phyloP scores from a whole-genome alignment of 2,888 invertebrate genomes.

The Scaptomyza polygonia region DNA sequence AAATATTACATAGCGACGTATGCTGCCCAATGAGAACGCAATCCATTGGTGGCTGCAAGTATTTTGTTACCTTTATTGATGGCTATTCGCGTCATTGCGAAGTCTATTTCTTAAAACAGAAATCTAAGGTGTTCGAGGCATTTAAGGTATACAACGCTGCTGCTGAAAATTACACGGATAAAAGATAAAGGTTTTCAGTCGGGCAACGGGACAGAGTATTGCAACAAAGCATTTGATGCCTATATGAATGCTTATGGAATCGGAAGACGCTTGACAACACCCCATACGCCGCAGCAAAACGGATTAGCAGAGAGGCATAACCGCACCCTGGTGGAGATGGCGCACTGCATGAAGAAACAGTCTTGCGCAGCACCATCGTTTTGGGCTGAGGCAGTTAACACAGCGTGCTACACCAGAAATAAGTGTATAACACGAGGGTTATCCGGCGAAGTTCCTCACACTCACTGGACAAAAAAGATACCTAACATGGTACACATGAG shows the following conservation, averaged over 20 bases:
- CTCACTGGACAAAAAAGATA: background rate
- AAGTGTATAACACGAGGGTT: background rate
- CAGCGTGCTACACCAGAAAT: background rate
- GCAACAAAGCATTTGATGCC: background rate
- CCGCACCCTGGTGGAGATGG: conserved; percentile 1
- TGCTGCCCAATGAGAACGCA: background rate
- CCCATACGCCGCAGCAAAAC: background rate
- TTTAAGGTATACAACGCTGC: too few relatives aligned
- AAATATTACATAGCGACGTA: background rate
- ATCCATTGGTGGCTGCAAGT: background rate
- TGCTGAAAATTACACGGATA: too few relatives aligned
- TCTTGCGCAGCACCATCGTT: background rate
- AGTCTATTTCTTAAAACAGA: too few relatives aligned
- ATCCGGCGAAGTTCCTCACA: background rate
- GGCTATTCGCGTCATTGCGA: background rate
- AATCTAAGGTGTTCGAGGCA: too few relatives aligned
- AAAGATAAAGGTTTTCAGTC: too few relatives aligned
- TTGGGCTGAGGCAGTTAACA: background rate
- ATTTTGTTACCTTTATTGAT: background rate
- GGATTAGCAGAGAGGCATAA: background rate
- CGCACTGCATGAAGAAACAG: background rate
- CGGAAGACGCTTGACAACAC: background rate
- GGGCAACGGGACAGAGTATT: too few relatives aligned
- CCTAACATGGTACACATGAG: conserved; percentile 3
- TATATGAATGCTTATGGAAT: background rate